Evolutionary conservation across 1,140 invertebrate species (phyloP), one percentile per base, ranked within the genome.

Genomic region (Ips typographus): DNA sequence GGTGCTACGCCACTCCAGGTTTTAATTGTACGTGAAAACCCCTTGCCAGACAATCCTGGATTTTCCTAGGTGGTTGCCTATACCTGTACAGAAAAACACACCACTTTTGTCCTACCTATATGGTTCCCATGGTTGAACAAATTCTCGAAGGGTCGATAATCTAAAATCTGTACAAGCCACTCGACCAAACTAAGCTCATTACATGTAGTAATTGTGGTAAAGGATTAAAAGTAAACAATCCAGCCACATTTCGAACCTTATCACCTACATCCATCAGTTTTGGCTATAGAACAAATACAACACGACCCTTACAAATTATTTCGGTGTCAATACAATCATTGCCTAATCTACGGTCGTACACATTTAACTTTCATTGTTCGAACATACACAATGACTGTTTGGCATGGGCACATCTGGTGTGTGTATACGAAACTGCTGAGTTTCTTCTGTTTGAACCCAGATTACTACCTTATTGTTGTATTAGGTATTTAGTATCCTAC

Each of bases 301-400:
- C 22, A 65, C 41, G 56, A 62, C 77, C 75, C 77, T 76, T 77
- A 77, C 77, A 77, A 77, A 77, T 77, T 77, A 77, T 74, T 74
- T 66, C 65, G 64, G 73, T 75, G 76, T 78, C 76, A 78, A 78
- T 77, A 77, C 75, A 78, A 77, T 76, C 71, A 72, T 74, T 77
- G 76, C 76, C 77, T 78, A 78, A 78, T 78, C 77, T 74, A 72
- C 75, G 75, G 77, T 76, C 77, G 73, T 74, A 77, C 77, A 22
- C 22, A 76, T 78, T 78, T 78, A 78, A 78, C 77, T 78, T 78
- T 77, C 77, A 78, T 78, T 78, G 75, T 78, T 75, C 63, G 66
- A 69, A 73, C 70, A 62, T 4, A 59, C 71, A 77, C 75, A 78
- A 77, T 78, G 76, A 74, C 73, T 78, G 77, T 78, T 78, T 78